phyloP scores from a whole-genome alignment of 2,888 invertebrate species.

The Thalpophila matura region DNA sequence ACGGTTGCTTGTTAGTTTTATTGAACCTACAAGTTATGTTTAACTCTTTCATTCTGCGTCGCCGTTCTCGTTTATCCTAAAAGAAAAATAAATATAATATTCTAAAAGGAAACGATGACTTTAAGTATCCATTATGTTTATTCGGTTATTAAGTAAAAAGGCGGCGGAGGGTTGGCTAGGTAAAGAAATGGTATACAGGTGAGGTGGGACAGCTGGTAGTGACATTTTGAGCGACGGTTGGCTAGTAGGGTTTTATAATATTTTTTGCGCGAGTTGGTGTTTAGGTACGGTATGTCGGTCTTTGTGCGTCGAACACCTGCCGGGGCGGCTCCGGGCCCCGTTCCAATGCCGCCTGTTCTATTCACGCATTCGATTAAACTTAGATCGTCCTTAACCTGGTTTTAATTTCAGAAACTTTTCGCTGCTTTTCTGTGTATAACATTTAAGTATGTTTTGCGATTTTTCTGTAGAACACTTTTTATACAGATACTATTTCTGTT shows the following conservation, averaged over 20 bases:
- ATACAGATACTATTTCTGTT: not conserved
- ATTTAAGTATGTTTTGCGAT: constrained; percentile 25
- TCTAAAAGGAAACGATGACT: constrained; percentile 33
- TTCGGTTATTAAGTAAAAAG: constrained; percentile 57
- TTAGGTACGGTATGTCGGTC: constrained; percentile 69
- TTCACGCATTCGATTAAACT: constrained; percentile 66
- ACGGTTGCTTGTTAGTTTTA: not conserved
- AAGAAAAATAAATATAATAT: constrained; percentile 18
- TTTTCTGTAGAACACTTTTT: constrained; percentile 5
- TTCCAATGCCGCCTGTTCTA: constrained; percentile 71
- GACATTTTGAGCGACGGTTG: constrained; percentile 80
- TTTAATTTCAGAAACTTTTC: constrained; percentile 56
- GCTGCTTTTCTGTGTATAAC: constrained; percentile 42
- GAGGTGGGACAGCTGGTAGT: constrained; percentile 82
- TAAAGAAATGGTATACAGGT: constrained; percentile 73
- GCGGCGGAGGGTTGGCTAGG: constrained; percentile 58
- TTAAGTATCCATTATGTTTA: constrained; percentile 47
- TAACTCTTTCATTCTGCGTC: constrained; percentile 14
- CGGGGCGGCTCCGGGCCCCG: constrained; percentile 67
- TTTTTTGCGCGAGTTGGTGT: constrained; percentile 77
- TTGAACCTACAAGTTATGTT: constrained; percentile 18
- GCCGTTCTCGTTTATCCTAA: constrained; percentile 5
- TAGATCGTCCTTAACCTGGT: constrained; percentile 70
- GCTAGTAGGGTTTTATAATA: constrained; percentile 68
- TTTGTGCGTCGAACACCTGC: constrained; percentile 85